These are phyloP conservation scores for Ammospiza caudacuta DNA, from an alignment of 2,113 vertebrate species.

Conservation along the genomic window DNA sequence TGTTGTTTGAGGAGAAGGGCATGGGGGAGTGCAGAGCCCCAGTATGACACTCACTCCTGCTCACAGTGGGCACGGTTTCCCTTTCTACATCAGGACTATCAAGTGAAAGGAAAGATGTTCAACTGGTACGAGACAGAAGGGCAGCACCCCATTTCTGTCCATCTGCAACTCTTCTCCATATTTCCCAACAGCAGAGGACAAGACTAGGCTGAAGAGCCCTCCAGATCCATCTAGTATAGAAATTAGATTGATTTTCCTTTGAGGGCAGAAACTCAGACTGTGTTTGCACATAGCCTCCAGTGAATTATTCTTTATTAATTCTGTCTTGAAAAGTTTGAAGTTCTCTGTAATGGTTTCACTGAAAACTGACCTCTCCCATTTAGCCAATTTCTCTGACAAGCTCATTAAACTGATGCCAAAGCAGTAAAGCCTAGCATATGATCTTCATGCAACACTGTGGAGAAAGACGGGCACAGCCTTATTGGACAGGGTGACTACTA, in stretches of 20 bases:
- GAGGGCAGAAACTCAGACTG: background rate
- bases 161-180: background rate
- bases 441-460: background rate
- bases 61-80: background rate
- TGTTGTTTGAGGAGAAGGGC: background rate
- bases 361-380: background rate
- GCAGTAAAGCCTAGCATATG: background rate
- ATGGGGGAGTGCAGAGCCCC: background rate
- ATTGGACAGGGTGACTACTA: background rate
- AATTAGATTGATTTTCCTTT: background rate
- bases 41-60: background rate
- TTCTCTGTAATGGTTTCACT: background rate
- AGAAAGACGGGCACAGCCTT: background rate
- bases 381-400: accelerated
- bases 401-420: background rate
- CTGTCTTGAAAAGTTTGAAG: background rate
- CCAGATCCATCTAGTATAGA: background rate
- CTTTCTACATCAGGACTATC: background rate
- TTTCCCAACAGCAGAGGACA: background rate
- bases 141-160: background rate
- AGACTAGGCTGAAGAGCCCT: background rate
- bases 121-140: accelerated
- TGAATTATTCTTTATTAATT: background rate
- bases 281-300: background rate
- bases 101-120: background rate